A percentile compares a stretch with the other conserved stretches of the same genome.
Evolutionary conservation across 2,888 invertebrate species (phyloP).

Genomic region (Tetranychus truncatus): DNA sequence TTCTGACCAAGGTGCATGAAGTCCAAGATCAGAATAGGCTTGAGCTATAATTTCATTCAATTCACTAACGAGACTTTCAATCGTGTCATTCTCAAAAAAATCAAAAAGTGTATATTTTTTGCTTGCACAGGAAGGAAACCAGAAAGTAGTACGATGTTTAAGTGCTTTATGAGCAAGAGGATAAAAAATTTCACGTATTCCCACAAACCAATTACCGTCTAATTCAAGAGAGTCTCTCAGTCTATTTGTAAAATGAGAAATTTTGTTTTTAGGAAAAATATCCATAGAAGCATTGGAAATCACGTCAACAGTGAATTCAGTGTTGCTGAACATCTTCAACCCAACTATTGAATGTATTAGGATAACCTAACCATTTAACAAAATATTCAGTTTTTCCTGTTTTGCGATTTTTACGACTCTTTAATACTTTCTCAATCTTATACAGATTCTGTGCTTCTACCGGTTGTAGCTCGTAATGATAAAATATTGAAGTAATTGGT

Average conservation of each 20-base stretch:
- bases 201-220: neutral
- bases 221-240: neutral
- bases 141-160: neutral
- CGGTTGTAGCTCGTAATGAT: neutral
- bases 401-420: neutral
- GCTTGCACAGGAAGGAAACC: neutral
- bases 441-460: neutral
- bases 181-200: neutral
- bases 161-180: neutral
- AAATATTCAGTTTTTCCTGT: neutral
- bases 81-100: neutral
- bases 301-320: neutral
- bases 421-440: neutral
- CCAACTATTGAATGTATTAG: conserved; percentile 2
- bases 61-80: no score
- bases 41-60: no score
- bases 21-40: no score
- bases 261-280: neutral
- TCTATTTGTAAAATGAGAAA: neutral
- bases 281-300: conserved; percentile 4
- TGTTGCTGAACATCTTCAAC: neutral
- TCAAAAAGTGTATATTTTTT: neutral
- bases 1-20: no score
- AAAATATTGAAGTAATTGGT: neutral
- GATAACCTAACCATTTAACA: conserved; percentile 2